Base-by-base conservation (phyloP, 35 echinoderm and acorn worm genomes). In the Ptychodera flava region DNA sequence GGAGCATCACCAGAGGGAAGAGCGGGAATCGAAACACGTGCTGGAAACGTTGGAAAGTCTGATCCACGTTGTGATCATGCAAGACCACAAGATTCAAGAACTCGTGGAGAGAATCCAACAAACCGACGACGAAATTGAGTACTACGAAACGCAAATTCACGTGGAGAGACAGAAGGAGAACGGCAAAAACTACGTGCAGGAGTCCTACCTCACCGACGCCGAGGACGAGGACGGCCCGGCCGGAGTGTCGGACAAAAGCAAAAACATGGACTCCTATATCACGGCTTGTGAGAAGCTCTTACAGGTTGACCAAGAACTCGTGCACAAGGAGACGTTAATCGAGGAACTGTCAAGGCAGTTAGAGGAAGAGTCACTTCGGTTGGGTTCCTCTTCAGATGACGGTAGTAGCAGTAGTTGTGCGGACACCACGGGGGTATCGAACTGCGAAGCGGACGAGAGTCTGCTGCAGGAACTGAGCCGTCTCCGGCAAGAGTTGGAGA, bases 111-210 rank as follows among this genome's bases (percentile, higher is more conserved):
- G 35, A 28, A 84, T 90, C 32, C 30, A 38, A 28, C n/a, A 90
- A n/a, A 90, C 90, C 0, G 92, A 94, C 81, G 15, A n/a, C 6
- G 92, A 94, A 76, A 94, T 94, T 80, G 92, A 94, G n/a, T 90
- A 86, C 34, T 94, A 90, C 78, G 92, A 94, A 87, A 94, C 92
- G n/a, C 86, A 83, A 38, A 79, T 90, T 28, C 92, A 94, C 52
- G 45, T 91, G 28, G 53, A 87, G 2, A 28, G 92, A 34, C 77
- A 87, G 80, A 80, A 94, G 32, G 92, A 76, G 33, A 89, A 94
- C 30, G 92, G 92, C 1, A 87, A 90, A 78, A 90, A 94, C 53
- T 94, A 94, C 80, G 92, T 94, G 0, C 92, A 94, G 84, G 92
- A 91, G 1, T 85, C 92, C 0, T 94, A 94, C 85, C 37, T 94